Percentiles rank a stretch among this genome's conserved stretches.
Conservation (phyloP, 2,113 vertebrate genomes). For the Saimiri boliviensis region DNA sequence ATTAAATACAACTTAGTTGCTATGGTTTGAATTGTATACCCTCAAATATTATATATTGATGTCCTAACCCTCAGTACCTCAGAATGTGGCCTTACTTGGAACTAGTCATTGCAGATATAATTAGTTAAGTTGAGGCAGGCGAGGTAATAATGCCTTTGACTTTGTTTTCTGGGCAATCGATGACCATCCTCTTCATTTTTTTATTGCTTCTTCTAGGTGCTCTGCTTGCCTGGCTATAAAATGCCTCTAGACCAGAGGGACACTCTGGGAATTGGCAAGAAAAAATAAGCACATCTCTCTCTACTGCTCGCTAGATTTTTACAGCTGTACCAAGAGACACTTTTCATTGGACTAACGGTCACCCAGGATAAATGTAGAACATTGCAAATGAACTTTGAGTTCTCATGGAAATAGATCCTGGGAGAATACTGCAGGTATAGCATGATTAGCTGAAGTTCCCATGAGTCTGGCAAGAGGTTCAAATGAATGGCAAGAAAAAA, state of each 20-base stretch:
- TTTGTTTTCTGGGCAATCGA: neutral
- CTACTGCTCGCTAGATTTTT: constrained; percentile 42
- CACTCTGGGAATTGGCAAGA: neutral
- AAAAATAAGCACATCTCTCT: neutral
- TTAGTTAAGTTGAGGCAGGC: neutral
- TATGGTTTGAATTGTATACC: neutral
- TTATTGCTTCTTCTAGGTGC: neutral
- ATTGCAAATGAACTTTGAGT: neutral
- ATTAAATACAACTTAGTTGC: neutral
- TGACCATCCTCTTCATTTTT: neutral
- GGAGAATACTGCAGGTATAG: constrained; percentile 24
- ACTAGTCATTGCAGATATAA: neutral
- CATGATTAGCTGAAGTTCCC: constrained; percentile 6
- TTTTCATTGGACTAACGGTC: constrained; percentile 47
- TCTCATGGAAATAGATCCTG: constrained; percentile 46
- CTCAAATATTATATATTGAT: neutral
- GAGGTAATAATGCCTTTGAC: neutral
- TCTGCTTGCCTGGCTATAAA: neutral
- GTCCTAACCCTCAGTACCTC: neutral
- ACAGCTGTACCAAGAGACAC: neutral
- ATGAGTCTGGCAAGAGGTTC: neutral
- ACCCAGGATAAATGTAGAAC: constrained; percentile 34
- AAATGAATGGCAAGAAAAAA: neutral
- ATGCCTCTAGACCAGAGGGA: neutral
- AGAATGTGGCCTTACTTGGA: neutral